A percentile compares a stretch with the other conserved stretches of the same genome.
phyloP scores from a whole-genome alignment of 1,140 invertebrate species.

The Eurytemora carolleeae region DNA sequence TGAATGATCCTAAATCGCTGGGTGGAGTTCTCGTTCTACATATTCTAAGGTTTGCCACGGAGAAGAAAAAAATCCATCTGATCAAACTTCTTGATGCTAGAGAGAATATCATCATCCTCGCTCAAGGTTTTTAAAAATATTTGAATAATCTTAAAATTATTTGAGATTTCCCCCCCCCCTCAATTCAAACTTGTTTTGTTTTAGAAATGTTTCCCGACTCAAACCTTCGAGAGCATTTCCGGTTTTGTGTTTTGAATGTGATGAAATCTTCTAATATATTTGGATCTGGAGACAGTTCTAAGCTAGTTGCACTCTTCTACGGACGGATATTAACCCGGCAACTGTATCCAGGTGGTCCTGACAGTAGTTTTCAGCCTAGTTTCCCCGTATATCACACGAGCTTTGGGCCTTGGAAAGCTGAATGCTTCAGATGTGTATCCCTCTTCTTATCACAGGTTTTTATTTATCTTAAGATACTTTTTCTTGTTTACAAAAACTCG shows the following conservation, averaged over 20 bases:
- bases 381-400: neutral
- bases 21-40: neutral
- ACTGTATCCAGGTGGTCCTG: neutral
- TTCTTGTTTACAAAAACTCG: too few species aligned
- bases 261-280: neutral
- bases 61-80: neutral
- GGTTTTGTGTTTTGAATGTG: neutral
- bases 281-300: neutral
- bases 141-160: neutral
- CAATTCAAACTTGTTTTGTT: neutral
- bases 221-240: neutral
- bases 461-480: too few species aligned
- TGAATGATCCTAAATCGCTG: neutral
- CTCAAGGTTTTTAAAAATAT: neutral
- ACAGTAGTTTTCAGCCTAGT: neutral
- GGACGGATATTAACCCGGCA: neutral
- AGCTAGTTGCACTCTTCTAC: neutral
- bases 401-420: neutral
- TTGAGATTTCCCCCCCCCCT: too few species aligned
- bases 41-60: neutral
- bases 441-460: neutral
- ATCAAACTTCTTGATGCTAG: neutral
- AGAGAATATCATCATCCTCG: neutral
- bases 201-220: neutral
- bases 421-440: neutral